Conservation (phyloP, 2,888 invertebrate genomes). For the Lagria hirta region DNA sequence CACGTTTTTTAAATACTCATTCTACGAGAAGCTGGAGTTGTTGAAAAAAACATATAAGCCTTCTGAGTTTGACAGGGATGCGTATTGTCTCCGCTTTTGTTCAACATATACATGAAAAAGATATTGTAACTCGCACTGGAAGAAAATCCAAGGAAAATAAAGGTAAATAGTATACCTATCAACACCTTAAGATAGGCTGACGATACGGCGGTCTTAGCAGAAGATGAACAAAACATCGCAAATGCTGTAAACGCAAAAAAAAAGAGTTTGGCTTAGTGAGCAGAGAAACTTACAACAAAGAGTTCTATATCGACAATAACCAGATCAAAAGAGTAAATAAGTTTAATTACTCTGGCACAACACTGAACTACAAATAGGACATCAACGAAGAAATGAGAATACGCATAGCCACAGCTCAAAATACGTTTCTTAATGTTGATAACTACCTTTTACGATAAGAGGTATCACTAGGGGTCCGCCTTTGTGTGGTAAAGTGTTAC, state of each 20-base stretch:
- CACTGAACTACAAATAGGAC: too few relatives aligned
- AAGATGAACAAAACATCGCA: constrained; percentile 14
- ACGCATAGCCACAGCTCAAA: constrained; percentile 1
- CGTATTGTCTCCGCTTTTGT: too few relatives aligned
- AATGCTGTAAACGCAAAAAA: constrained; percentile 5
- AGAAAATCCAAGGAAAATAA: constrained; percentile 8
- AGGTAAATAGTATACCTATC: constrained; percentile 14
- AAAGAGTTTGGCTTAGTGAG: constrained; percentile 10
- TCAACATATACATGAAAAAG: too few relatives aligned
- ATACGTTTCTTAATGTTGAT: neutral
- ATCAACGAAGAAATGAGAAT: neutral
- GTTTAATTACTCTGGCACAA: neutral
- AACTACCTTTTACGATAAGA: constrained; percentile 1
- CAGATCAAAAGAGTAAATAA: constrained; percentile 1
- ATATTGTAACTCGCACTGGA: constrained; percentile 7
- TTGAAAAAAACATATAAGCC: too few relatives aligned
- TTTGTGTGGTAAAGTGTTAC: too few relatives aligned
- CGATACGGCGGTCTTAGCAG: constrained; percentile 19
- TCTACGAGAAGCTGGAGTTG: too few relatives aligned
- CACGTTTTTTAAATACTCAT: too few relatives aligned
- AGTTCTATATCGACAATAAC: neutral
- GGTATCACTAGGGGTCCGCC: too few relatives aligned
- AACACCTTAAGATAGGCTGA: constrained; percentile 18
- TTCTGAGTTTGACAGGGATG: too few relatives aligned
- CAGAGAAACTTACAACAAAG: neutral